Conservation (phyloP, 2,888 invertebrate genomes). For the Nebria brevicollis region DNA sequence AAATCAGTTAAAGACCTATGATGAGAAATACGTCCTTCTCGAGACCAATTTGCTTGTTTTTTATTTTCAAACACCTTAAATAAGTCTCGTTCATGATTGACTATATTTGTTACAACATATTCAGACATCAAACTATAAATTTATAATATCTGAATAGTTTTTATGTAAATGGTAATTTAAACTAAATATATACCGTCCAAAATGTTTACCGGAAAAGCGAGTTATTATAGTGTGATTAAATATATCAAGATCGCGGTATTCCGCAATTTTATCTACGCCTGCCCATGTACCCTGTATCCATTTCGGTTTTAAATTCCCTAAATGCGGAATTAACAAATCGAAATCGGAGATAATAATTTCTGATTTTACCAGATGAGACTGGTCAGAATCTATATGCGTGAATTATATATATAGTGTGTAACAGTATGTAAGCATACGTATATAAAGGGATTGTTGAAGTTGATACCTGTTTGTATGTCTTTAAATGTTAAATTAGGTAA, state of each 20-base stretch:
- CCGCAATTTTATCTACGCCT: conserved; percentile 59
- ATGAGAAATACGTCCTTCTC: conserved; percentile 57
- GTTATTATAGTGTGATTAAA: conserved; percentile 56
- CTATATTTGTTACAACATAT: conserved; percentile 64
- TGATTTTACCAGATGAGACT: conserved; percentile 55
- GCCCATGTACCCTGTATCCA: conserved; percentile 66
- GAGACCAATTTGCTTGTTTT: conserved; percentile 56
- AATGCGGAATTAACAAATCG: conserved; percentile 59
- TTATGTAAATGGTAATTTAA: background rate
- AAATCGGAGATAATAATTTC: conserved; percentile 63
- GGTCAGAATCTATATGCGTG: conserved; percentile 48
- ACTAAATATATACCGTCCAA: conserved; percentile 56
- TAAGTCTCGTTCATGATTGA: conserved; percentile 64
- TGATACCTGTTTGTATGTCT: conserved; percentile 56
- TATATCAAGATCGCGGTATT: conserved; percentile 53
- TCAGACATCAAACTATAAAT: conserved; percentile 62
- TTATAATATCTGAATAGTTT: background rate
- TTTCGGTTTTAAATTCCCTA: conserved; percentile 60
- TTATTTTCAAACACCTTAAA: conserved; percentile 60
- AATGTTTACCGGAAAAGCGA: conserved; percentile 62
- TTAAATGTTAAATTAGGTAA: conserved; percentile 55
- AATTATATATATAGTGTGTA: too few relatives aligned
- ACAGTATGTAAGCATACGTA: too few relatives aligned
- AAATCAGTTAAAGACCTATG: conserved; percentile 63
- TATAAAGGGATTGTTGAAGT: conserved; percentile 9